A percentile compares a stretch with the other conserved stretches of the same genome.
Conservation (phyloP, 2,888 invertebrate genomes). For the Drosophila eohydei region DNA sequence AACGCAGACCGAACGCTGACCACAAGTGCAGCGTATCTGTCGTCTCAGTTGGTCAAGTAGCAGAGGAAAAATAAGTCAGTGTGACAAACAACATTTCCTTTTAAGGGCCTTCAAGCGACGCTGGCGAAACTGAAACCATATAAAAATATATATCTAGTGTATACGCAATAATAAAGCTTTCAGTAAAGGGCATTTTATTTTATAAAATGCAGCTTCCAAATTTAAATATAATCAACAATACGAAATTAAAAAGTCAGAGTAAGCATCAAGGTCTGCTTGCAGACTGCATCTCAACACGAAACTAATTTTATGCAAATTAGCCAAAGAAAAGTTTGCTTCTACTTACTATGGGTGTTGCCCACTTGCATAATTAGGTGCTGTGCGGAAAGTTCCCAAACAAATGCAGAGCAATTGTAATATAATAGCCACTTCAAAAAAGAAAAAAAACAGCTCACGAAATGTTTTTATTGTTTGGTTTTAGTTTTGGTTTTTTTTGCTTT, state of each 20-base stretch:
- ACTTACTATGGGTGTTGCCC: conserved; percentile 50
- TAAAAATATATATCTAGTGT: conserved; percentile 27
- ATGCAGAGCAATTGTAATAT: conserved; percentile 70
- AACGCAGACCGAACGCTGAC: conserved; percentile 41
- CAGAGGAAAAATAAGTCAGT: conserved; percentile 74
- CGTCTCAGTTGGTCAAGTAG: conserved; percentile 73
- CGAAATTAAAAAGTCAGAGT: conserved; percentile 1
- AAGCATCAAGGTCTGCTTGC: conserved; percentile 31
- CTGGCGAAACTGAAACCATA: conserved; percentile 56
- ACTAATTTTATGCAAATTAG: conserved; percentile 73
- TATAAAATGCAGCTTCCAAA: conserved; percentile 38
- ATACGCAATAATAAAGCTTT: conserved; percentile 8
- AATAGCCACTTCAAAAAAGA: conserved; percentile 22
- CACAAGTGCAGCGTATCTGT: conserved; percentile 22
- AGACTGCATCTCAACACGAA: conserved; percentile 33
- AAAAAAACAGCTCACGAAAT: conserved; percentile 45
- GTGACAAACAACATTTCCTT: conserved; percentile 76
- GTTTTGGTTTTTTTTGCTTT: conserved; percentile 39
- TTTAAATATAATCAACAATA: conserved; percentile 31
- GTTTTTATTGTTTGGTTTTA: conserved; percentile 46
- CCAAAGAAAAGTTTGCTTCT: conserved; percentile 42
- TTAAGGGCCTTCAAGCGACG: conserved; percentile 44
- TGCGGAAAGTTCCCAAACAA: conserved; percentile 69
- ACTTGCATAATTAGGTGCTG: conserved; percentile 72
- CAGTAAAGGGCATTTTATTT: conserved; percentile 4